Conservation (phyloP, 1,140 invertebrate genomes). For the Notospermus geniculatus region DNA sequence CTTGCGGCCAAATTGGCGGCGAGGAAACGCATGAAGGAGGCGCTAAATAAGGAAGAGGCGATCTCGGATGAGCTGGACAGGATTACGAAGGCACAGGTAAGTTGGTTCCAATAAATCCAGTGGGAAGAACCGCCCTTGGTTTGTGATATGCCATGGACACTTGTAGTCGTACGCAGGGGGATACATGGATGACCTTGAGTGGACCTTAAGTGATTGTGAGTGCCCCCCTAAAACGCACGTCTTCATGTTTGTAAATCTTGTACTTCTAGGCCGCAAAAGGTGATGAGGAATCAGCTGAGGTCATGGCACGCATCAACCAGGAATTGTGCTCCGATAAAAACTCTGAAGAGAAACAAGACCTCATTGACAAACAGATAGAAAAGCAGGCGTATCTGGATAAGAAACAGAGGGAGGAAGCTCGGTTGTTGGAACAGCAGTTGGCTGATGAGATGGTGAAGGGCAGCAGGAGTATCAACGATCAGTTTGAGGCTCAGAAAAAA, state of each 20-base stretch:
- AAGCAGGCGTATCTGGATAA: constrained; percentile 35
- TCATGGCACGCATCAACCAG: constrained; percentile 42
- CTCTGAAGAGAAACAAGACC: constrained; percentile 30
- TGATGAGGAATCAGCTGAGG: constrained; percentile 37
- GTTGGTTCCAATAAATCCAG: too few species aligned
- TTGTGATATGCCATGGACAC: too few species aligned
- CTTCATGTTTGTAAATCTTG: too few species aligned
- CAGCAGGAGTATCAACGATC: constrained; percentile 27
- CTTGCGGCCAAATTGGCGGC: constrained; percentile 46
- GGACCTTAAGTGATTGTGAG: too few species aligned
- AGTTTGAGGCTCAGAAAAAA: constrained; percentile 43
- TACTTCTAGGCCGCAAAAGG: constrained; percentile 37
- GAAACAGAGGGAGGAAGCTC: constrained; percentile 31
- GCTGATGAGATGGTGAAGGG: constrained; percentile 32
- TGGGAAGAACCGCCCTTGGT: not conserved
- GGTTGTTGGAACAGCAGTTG: constrained; percentile 28
- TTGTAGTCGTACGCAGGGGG: too few species aligned
- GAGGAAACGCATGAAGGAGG: constrained; percentile 45
- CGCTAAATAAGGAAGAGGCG: constrained; percentile 42
- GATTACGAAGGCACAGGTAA: constrained; percentile 45
- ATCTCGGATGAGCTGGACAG: constrained; percentile 43
- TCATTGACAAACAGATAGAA: constrained; percentile 37
- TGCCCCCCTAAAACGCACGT: too few species aligned
- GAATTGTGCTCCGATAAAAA: constrained; percentile 37
- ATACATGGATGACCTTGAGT: too few species aligned